Evolutionary conservation across 1,140 invertebrate species (phyloP).

Genomic region (Drosophila tani): DNA sequence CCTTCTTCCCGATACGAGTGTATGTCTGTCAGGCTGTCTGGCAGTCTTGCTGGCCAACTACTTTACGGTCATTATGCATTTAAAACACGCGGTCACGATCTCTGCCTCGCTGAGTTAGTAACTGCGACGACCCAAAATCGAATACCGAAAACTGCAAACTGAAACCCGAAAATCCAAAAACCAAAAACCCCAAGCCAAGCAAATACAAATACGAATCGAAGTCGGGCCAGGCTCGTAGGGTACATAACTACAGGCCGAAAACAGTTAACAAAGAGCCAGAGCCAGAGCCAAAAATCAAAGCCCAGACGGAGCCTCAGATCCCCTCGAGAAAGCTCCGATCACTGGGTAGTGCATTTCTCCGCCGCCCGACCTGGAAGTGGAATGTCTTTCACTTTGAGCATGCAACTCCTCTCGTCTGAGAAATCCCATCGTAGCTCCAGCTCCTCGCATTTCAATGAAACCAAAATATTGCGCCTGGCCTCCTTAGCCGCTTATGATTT

Average conservation of each 20-base stretch:
- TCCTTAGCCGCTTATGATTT: conserved; percentile 49
- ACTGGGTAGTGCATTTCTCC: conserved; percentile 48
- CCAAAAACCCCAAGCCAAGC: conserved; percentile 11
- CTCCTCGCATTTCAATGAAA: conserved; percentile 73
- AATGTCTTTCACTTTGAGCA: conserved; percentile 76
- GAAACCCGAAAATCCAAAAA: conserved; percentile 39
- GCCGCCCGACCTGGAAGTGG: conserved; percentile 62
- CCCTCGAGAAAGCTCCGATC: conserved; percentile 56
- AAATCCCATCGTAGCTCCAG: conserved; percentile 17
- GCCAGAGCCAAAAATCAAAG: conserved; percentile 41
- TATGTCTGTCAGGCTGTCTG: conserved; percentile 46
- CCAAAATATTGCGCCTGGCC: conserved; percentile 63
- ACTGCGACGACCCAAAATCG: conserved; percentile 66
- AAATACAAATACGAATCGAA: conserved; percentile 63
- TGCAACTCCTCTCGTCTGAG: conserved; percentile 43
- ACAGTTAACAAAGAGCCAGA: conserved; percentile 40
- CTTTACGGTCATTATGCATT: conserved; percentile 85
- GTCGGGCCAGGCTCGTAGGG: conserved; percentile 50
- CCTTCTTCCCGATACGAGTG: conserved; percentile 62
- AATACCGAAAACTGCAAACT: conserved; percentile 12
- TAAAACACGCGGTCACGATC: conserved; percentile 85
- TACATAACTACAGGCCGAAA: conserved; percentile 52
- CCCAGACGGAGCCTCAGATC: conserved; percentile 51
- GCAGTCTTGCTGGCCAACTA: conserved; percentile 69
- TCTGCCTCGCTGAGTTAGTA: conserved; percentile 78